Base-by-base conservation (phyloP, 2,888 invertebrate species). In the Campopleginae sp. region DNA sequence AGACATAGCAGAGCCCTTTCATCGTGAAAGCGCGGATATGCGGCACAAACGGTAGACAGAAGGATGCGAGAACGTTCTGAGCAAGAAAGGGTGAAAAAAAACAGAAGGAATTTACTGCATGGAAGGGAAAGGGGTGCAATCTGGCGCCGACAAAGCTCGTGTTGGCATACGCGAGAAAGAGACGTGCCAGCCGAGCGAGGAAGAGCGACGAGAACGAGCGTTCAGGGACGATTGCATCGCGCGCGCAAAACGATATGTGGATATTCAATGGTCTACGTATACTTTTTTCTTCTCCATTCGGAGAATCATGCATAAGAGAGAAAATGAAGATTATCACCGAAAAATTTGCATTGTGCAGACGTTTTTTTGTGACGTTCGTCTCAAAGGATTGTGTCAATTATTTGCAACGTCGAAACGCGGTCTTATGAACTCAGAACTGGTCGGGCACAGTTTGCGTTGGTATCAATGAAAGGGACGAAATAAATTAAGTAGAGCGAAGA, bases 81-180 rank as follows among this genome's bases (percentile, higher is more conserved):
- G 78, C 48, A 58, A 82, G 42, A 78, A 61, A 80, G 72, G 54
- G 68, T 63, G 61, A 79, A 71, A 76, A 83, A 83, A 82, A 82
- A 80, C 78, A 54, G 68, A 74, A 76, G 85, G 89, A 51, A 71
- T 51, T 48, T 71, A n/a, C 58, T 86, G 79, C 86, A 86, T 76
- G 87, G 87, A 87, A 88, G 61, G 54, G 80, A 23, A 65, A 61
- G 65, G 65, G 80, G 51, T 27, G 65, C 76, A 76, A 71, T 76
- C 71, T 65, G 33, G n/a, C 61, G 51, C 75, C 80, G 83, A 83
- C 79, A 83, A 83, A 83, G 83, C 72, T 51, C 58, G 8, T 17
- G 72, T 42, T 54, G 44, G 27, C 54, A 19, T 65, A 63, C 27
- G 70, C 63, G 68, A 19, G 63, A 80, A 63, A 31, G 63, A 31